Percentiles rank a stretch among this genome's conserved stretches.
phyloP scores from a whole-genome alignment of 2,888 invertebrate species.

The Neoitamus cyanurus region DNA sequence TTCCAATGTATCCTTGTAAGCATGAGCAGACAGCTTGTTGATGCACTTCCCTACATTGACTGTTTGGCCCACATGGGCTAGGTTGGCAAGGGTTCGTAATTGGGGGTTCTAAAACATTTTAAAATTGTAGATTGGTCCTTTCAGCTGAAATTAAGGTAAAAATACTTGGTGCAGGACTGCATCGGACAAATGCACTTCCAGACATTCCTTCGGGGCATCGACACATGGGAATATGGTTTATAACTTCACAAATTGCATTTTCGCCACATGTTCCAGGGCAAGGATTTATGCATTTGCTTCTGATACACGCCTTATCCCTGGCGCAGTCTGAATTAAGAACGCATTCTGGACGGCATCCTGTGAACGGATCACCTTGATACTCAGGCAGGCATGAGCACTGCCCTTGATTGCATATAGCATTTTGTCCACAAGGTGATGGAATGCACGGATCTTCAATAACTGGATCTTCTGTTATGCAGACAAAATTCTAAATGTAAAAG shows the following conservation, averaged over 20 bases:
- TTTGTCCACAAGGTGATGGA: conserved; percentile 78
- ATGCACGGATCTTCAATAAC: conserved; percentile 71
- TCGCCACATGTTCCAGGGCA: conserved; percentile 81
- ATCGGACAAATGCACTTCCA: conserved; percentile 80
- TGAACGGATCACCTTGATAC: conserved; percentile 81
- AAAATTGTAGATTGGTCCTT: neutral
- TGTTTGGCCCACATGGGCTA: conserved; percentile 83
- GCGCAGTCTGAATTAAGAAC: conserved; percentile 78
- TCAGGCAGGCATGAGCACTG: conserved; percentile 78
- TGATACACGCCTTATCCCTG: conserved; percentile 74
- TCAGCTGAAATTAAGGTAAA: conserved; percentile 55
- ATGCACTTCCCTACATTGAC: conserved; percentile 79
- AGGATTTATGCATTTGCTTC: conserved; percentile 79
- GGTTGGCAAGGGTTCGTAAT: conserved; percentile 74
- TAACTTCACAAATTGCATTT: conserved; percentile 78
- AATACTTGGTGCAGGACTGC: conserved; percentile 66
- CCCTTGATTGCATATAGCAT: conserved; percentile 73
- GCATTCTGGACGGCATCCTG: conserved; percentile 83
- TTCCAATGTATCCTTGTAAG: conserved; percentile 76
- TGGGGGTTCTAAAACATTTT: conserved; percentile 60
- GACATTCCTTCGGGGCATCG: conserved; percentile 73
- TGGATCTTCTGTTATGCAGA: conserved; percentile 61
- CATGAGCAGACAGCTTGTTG: conserved; percentile 80
- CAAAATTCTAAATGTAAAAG: conserved; percentile 31
- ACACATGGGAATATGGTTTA: conserved; percentile 81